A percentile compares a stretch with the other conserved stretches of the same genome.
phyloP scores from a whole-genome alignment of 1,140 invertebrate genomes.

The Cydia splendana region DNA sequence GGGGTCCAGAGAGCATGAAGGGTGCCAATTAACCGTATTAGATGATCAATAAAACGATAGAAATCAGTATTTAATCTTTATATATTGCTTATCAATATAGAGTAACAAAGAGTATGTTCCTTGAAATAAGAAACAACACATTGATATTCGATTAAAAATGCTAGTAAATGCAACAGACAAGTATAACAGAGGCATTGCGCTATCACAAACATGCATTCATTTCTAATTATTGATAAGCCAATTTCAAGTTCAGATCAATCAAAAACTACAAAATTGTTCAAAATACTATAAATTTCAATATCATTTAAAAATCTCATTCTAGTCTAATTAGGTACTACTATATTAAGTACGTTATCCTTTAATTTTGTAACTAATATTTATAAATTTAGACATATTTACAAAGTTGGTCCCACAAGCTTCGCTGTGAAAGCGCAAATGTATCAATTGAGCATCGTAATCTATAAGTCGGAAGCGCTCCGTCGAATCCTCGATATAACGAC shows the following conservation, averaged over 20 bases:
- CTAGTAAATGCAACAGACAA: slow-evolving; percentile 77
- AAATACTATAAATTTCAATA: slow-evolving; percentile 69
- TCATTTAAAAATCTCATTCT: slow-evolving; percentile 73
- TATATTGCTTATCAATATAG: slow-evolving; percentile 79
- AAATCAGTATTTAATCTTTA: slow-evolving; percentile 68
- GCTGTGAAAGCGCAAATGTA: slow-evolving; percentile 75
- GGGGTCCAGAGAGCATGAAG: no score
- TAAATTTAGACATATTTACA: slow-evolving; percentile 77
- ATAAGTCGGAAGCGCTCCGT: slow-evolving; percentile 54
- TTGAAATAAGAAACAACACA: slow-evolving; percentile 67
- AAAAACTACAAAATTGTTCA: slow-evolving; percentile 67
- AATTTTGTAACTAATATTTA: slow-evolving; percentile 66
- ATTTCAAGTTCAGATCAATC: slow-evolving; percentile 67
- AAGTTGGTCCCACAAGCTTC: slow-evolving; percentile 63
- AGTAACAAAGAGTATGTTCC: slow-evolving; percentile 73
- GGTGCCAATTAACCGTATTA: not conserved
- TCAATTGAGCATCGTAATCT: slow-evolving; percentile 72
- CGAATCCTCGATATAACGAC: slow-evolving; percentile 48
- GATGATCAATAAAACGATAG: slow-evolving; percentile 52
- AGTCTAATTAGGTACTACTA: slow-evolving; percentile 74
- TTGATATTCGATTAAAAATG: slow-evolving; percentile 69
- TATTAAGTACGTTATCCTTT: slow-evolving; percentile 62
- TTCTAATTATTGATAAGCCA: slow-evolving; percentile 64
- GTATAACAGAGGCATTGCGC: slow-evolving; percentile 69
- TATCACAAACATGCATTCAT: slow-evolving; percentile 65